Evolutionary conservation across 2,113 vertebrate genomes (phyloP).

Genomic region (Clarias magur): DNA sequence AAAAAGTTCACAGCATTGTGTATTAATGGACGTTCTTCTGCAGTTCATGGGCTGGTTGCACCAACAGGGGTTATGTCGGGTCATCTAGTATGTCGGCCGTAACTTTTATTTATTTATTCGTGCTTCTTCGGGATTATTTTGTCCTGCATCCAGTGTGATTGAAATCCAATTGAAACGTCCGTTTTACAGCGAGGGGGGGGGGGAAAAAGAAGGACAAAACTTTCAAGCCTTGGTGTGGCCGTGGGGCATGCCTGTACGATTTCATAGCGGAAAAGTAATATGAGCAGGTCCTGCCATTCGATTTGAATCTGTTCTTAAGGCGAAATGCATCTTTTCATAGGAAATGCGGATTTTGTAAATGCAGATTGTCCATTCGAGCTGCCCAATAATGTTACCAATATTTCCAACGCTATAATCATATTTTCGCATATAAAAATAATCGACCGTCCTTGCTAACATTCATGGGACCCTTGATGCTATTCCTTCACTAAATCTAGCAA

Average conservation of each 20-base stretch:
- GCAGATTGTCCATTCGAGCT: too few species aligned
- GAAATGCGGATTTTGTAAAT: too few species aligned
- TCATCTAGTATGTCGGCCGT: neutral
- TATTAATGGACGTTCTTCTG: conserved; percentile 11
- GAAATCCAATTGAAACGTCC: too few species aligned
- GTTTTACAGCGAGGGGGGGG: neutral
- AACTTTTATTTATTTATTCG: neutral
- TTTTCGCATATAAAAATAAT: too few species aligned
- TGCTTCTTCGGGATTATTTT: neutral
- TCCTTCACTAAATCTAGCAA: too few species aligned
- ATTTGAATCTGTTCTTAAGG: neutral
- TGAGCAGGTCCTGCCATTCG: neutral
- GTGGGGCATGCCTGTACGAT: neutral
- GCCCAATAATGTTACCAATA: too few species aligned
- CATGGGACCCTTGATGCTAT: too few species aligned
- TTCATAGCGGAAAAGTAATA: neutral
- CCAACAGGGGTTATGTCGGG: neutral
- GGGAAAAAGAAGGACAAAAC: neutral
- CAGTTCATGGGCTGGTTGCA: neutral
- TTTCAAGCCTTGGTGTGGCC: neutral
- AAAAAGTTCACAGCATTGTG: neutral
- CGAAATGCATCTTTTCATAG: too few species aligned
- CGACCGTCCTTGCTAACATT: too few species aligned
- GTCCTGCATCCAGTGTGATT: neutral
- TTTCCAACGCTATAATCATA: too few species aligned